Evolutionary conservation across 37 sponge, comb jelly and placozoan genomes (phyloP).

Genomic region (Crambe crambe): DNA sequence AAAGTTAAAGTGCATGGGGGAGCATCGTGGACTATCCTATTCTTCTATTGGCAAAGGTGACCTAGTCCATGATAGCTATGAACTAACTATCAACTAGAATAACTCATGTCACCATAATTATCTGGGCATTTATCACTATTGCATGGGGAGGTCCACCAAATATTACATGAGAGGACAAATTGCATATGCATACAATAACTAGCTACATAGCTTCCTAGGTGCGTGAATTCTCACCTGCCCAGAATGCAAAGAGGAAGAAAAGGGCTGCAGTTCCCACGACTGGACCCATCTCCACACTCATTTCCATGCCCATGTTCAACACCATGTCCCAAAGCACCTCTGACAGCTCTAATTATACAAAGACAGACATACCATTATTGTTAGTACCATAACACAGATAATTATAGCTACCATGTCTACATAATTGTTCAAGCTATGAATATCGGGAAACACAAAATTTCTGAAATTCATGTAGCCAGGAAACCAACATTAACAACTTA

Average conservation of each 20-base stretch:
- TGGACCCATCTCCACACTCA: neutral
- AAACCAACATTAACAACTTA: neutral
- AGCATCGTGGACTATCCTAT: no score
- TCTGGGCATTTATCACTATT: neutral
- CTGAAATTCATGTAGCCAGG: neutral
- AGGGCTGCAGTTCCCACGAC: slow-evolving; percentile 39
- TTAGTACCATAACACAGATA: slow-evolving; percentile 15
- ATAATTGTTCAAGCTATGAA: neutral
- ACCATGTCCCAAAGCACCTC: slow-evolving; percentile 95
- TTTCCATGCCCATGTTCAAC: slow-evolving; percentile 29
- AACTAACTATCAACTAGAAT: neutral
- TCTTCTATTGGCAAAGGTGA: no score
- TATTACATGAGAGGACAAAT: no score
- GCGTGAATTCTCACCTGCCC: slow-evolving; percentile 78
- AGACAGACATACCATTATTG: neutral
- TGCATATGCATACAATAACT: neutral
- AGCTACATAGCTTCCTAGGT: neutral
- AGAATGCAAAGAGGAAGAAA: slow-evolving; percentile 70
- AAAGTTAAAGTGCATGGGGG: no score
- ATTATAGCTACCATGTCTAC: neutral
- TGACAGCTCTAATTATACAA: slow-evolving; percentile 73
- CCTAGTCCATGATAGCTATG: neutral
- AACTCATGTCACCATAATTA: neutral
- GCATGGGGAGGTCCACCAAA: no score
- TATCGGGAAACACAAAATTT: neutral